Evolutionary conservation across 2,797 vertebrate genomes (phyloP).

Genomic region (Labeo calbasu): DNA sequence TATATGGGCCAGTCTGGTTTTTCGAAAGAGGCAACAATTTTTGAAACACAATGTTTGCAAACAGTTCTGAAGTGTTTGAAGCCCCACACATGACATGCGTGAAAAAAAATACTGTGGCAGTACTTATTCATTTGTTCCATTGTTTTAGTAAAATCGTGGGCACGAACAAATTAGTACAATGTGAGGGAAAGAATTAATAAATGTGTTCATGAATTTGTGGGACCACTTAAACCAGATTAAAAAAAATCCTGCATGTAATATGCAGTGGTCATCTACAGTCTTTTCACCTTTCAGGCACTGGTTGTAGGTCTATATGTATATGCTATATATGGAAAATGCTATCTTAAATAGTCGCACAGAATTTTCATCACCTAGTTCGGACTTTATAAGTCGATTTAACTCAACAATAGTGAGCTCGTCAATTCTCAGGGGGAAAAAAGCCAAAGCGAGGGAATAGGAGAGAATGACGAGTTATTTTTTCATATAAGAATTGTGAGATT

Average conservation of each 20-base stretch:
- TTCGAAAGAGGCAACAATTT: not conserved
- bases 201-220: not conserved
- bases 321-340: too few species aligned
- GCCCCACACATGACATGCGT: not conserved
- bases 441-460: too few species aligned
- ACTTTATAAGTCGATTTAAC: too few species aligned
- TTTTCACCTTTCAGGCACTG: not conserved
- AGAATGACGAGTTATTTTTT: too few species aligned
- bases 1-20: not conserved
- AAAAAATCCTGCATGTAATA: not conserved
- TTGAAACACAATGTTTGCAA: not conserved
- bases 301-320: not conserved
- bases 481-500: too few species aligned
- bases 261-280: not conserved
- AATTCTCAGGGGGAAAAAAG: too few species aligned
- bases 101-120: not conserved
- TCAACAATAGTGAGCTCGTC: too few species aligned
- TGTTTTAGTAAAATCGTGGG: not conserved
- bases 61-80: not conserved
- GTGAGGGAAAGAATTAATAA: not conserved
- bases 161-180: not conserved
- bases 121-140: not conserved
- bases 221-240: not conserved
- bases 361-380: too few species aligned
- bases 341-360: too few species aligned